Percentiles rank a stretch among this genome's conserved stretches.
Conservation (phyloP, 2,113 vertebrate species). For the Megalops atlanticus region DNA sequence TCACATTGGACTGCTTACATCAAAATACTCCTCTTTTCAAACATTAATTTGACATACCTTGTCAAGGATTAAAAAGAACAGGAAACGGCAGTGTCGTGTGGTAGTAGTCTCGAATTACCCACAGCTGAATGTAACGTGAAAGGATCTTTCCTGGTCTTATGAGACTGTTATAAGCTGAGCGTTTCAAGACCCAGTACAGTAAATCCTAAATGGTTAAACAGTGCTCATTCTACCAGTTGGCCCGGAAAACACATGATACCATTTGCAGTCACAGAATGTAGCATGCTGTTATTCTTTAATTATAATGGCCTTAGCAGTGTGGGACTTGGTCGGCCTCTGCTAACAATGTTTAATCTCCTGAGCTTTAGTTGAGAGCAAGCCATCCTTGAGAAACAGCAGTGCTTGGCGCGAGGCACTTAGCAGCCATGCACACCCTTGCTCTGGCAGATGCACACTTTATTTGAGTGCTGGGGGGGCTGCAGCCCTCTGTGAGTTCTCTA, state of each 20-base stretch:
- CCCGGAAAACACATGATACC: constrained; percentile 94
- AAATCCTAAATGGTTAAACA: constrained; percentile 74
- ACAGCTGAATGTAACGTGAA: constrained; percentile 55
- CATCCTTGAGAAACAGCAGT: constrained; percentile 70
- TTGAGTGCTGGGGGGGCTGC: constrained; percentile 47
- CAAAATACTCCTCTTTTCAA: neutral
- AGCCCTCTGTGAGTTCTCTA: constrained; percentile 38
- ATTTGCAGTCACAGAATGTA: constrained; percentile 86
- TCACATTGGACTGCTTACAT: neutral
- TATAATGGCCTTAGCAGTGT: constrained; percentile 83
- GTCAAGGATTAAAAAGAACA: constrained; percentile 63
- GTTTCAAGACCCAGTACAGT: constrained; percentile 68
- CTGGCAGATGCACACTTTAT: constrained; percentile 36
- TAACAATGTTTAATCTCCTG: constrained; percentile 68
- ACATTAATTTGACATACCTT: constrained; percentile 36
- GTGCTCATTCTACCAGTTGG: constrained; percentile 78
- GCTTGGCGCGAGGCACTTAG: constrained; percentile 62
- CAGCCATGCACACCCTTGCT: constrained; percentile 31
- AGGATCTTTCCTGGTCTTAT: constrained; percentile 64
- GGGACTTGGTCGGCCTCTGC: constrained; percentile 66
- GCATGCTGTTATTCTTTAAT: constrained; percentile 95
- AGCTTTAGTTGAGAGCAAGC: constrained; percentile 48
- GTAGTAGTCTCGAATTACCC: constrained; percentile 49
- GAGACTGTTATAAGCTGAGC: constrained; percentile 60
- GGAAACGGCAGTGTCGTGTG: constrained; percentile 49